phyloP scores from a whole-genome alignment of 2,113 vertebrate genomes.

The Danionella cerebrum region DNA sequence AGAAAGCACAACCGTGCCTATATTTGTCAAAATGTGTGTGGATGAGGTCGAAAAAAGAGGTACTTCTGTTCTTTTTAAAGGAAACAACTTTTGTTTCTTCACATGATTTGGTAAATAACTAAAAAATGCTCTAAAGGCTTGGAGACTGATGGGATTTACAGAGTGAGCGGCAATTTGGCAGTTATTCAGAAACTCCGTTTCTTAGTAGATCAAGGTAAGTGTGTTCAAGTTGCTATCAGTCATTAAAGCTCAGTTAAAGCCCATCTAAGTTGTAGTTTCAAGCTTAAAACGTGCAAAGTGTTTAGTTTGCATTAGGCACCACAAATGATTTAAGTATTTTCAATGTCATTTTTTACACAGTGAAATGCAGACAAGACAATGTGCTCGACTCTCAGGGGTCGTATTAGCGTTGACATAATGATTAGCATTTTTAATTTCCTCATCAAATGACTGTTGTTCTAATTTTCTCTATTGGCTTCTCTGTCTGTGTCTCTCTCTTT shows the following conservation, averaged over 20 bases:
- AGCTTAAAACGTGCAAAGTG: background rate
- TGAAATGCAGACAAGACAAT: conserved; percentile 15
- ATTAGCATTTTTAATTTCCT: conserved; percentile 86
- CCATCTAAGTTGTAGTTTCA: background rate
- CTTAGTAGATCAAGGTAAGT: conserved; percentile 82
- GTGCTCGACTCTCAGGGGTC: conserved; percentile 16
- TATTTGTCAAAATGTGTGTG: conserved; percentile 79
- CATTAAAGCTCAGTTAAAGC: background rate
- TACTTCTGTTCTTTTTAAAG: conserved; percentile 31
- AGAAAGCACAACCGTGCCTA: conserved; percentile 78
- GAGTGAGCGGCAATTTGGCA: conserved; percentile 85
- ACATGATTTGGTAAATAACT: background rate
- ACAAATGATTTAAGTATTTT: background rate
- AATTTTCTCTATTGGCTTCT: conserved; percentile 31
- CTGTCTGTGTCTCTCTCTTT: conserved; percentile 50
- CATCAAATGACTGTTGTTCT: conserved; percentile 86
- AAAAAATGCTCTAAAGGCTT: conserved; percentile 58
- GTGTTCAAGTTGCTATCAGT: background rate
- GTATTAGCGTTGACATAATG: conserved; percentile 94
- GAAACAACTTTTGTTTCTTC: background rate
- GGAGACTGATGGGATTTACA: conserved; percentile 81
- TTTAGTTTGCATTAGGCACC: background rate
- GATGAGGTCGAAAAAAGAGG: conserved; percentile 83
- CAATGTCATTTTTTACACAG: background rate
- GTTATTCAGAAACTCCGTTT: conserved; percentile 86